A percentile compares a stretch with the other conserved stretches of the same genome.
These are phyloP conservation scores for Isurus oxyrinchus DNA, from an alignment of 2,113 vertebrate species.

Conservation along the genomic window DNA sequence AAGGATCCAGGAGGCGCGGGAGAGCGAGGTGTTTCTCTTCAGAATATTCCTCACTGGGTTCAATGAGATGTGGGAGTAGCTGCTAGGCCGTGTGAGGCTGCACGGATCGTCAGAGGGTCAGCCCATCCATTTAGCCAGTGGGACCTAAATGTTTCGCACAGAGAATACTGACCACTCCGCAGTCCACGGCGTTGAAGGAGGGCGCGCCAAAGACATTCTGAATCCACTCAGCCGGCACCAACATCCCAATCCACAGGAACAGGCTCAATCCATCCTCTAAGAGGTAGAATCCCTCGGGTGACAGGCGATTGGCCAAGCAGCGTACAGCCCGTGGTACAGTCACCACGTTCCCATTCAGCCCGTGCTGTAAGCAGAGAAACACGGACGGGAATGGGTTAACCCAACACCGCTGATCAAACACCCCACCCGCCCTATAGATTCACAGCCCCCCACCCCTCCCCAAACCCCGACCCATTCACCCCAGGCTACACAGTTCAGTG, in stretches of 20 bases:
- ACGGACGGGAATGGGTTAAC: not conserved
- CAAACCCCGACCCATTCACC: too few relatives aligned
- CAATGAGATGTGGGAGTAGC: too few relatives aligned
- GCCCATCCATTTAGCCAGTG: too few relatives aligned
- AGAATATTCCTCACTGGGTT: too few relatives aligned
- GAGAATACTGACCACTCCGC: constrained; percentile 56
- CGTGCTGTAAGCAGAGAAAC: constrained; percentile 35
- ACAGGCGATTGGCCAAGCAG: constrained; percentile 53
- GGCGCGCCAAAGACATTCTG: constrained; percentile 54
- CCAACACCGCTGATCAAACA: too few relatives aligned
- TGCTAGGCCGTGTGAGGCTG: too few relatives aligned
- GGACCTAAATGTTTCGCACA: too few relatives aligned
- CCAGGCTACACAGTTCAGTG: too few relatives aligned
- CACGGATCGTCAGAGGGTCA: not conserved
- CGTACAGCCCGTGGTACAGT: constrained; percentile 44
- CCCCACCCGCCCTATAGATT: too few relatives aligned
- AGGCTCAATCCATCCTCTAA: constrained; percentile 52
- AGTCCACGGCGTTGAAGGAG: constrained; percentile 56
- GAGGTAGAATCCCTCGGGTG: constrained; percentile 53
- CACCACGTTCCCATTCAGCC: constrained; percentile 39
- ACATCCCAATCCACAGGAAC: constrained; percentile 61
- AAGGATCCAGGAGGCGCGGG: too few relatives aligned
- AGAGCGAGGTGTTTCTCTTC: too few relatives aligned
- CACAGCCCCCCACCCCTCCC: too few relatives aligned
- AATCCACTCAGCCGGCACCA: constrained; percentile 48